Evolutionary conservation across 1,140 invertebrate species (phyloP).

Genomic region (Heliothis virescens): DNA sequence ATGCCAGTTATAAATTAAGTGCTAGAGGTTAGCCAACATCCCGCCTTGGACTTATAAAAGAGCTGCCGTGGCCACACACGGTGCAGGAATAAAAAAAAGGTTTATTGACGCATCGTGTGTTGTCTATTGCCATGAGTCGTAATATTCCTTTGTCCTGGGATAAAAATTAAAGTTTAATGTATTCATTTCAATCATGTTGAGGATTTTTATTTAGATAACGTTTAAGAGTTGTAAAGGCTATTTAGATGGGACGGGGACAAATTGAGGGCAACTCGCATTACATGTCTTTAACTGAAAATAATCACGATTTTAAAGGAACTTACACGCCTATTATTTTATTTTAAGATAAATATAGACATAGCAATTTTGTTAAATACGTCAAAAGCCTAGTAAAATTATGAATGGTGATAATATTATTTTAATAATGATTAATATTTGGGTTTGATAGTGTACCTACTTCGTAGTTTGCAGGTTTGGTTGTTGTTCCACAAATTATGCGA

Average conservation of each 20-base stretch:
- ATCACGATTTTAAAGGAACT: background rate
- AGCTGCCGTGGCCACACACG: slow-evolving; percentile 41
- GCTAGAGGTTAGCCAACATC: slow-evolving; percentile 46
- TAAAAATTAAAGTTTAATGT: slow-evolving; percentile 33
- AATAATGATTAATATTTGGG: no score
- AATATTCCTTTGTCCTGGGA: slow-evolving; percentile 34
- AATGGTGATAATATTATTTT: no score
- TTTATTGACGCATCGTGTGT: slow-evolving; percentile 46
- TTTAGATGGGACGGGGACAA: slow-evolving; percentile 37
- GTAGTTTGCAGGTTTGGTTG: no score
- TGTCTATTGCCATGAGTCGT: slow-evolving; percentile 23
- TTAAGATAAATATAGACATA: background rate
- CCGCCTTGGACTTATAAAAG: slow-evolving; percentile 37
- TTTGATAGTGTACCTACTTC: no score
- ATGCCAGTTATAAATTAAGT: slow-evolving; percentile 42
- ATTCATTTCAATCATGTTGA: slow-evolving; percentile 28
- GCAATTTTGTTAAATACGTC: background rate
- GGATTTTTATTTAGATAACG: slow-evolving; percentile 37
- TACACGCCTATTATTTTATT: no score
- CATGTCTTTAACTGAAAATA: background rate
- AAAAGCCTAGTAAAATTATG: no score
- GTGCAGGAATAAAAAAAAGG: slow-evolving; percentile 40
- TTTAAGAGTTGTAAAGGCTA: slow-evolving; percentile 13
- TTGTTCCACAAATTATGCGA: no score
- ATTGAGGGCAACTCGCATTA: background rate